Conservation (phyloP, 2,113 vertebrate species). For the Myotis brandtii region DNA sequence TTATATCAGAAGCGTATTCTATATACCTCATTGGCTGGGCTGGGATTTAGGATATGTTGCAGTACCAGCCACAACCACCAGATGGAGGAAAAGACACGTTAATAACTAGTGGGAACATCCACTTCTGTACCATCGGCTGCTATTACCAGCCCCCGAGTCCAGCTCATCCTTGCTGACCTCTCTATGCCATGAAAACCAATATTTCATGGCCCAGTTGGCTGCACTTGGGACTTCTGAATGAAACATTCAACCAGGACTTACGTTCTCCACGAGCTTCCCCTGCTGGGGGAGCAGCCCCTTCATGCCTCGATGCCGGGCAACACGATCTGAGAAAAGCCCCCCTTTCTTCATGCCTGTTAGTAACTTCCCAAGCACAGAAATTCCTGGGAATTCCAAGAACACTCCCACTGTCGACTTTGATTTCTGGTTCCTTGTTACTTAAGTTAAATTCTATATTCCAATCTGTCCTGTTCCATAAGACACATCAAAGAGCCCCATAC, state of each 20-base stretch:
- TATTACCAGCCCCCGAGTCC: neutral
- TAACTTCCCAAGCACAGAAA: neutral
- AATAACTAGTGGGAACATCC: neutral
- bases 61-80: slow-evolving; percentile 63
- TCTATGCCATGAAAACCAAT: neutral
- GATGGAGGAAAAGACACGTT: slow-evolving; percentile 35
- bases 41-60: neutral
- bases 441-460: neutral
- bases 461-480: neutral
- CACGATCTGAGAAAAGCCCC: neutral
- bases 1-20: neutral
- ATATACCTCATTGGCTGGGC: slow-evolving; percentile 44
- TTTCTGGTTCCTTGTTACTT: neutral
- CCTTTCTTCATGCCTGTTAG: neutral
- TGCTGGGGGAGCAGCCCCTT: neutral
- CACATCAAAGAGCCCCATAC: neutral
- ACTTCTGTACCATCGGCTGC: neutral
- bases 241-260: neutral
- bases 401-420: neutral
- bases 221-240: neutral
- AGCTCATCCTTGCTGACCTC: neutral
- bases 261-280: neutral
- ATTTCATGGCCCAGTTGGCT: neutral
- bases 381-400: neutral
- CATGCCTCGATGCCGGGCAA: neutral